Conservation (phyloP, 2,113 vertebrate genomes). For the Oncorhynchus kisutch region DNA sequence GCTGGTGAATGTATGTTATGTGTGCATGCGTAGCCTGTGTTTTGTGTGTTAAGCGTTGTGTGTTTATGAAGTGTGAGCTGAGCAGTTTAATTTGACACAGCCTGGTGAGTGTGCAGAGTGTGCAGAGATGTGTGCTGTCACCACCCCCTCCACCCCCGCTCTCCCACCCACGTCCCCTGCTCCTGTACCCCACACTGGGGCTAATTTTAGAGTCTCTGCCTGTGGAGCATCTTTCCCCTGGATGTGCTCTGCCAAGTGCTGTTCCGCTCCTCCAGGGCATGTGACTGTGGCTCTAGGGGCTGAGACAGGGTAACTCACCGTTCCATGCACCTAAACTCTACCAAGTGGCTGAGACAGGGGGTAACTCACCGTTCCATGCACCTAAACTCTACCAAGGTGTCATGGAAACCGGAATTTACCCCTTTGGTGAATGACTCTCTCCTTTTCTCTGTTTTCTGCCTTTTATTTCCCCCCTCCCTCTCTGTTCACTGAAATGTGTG, state of each 20-base stretch:
- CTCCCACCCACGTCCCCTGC: constrained; percentile 41
- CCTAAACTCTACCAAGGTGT: constrained; percentile 59
- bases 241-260: constrained; percentile 53
- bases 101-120: constrained; percentile 65
- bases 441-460: constrained; percentile 33
- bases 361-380: constrained; percentile 31
- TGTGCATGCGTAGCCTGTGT: constrained; percentile 19
- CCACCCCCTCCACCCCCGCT: constrained; percentile 61
- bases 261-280: constrained; percentile 56
- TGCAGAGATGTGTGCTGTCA: constrained; percentile 66
- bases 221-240: constrained; percentile 43
- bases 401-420: constrained; percentile 57
- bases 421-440: constrained; percentile 33
- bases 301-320: constrained; percentile 20
- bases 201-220: constrained; percentile 66
- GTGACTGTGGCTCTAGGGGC: constrained; percentile 47
- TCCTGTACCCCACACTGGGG: constrained; percentile 54
- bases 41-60: constrained; percentile 38
- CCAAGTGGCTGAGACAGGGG: constrained; percentile 35
- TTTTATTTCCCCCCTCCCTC: constrained; percentile 22
- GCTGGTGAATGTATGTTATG: constrained; percentile 14
- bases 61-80: constrained; percentile 66
- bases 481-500: constrained; percentile 50
- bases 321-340: constrained; percentile 54
- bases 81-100: constrained; percentile 70